Evolutionary conservation across 2,888 invertebrate species (phyloP).

Genomic region (Herminia tarsipennalis): DNA sequence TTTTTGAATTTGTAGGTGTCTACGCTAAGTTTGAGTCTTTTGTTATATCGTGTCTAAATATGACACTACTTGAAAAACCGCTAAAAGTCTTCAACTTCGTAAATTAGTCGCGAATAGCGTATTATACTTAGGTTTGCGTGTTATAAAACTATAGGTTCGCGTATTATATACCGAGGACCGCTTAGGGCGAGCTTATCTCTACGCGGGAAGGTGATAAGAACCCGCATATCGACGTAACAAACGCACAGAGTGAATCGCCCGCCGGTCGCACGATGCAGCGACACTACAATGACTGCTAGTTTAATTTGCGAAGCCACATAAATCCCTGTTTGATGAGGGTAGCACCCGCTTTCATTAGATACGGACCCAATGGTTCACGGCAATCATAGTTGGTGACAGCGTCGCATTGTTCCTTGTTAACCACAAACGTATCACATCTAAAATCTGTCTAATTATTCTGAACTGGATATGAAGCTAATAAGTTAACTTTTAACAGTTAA

Average conservation of each 20-base stretch:
- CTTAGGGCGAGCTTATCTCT: slow-evolving; percentile 60
- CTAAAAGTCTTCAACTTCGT: slow-evolving; percentile 23
- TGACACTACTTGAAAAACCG: no score
- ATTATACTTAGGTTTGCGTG: no score
- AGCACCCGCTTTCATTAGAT: slow-evolving; percentile 57
- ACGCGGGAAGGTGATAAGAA: slow-evolving; percentile 49
- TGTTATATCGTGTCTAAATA: no score
- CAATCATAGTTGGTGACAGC: slow-evolving; percentile 39
- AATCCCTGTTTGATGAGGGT: slow-evolving; percentile 65
- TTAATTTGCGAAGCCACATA: slow-evolving; percentile 64
- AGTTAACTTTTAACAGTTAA: no score
- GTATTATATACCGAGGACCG: no score
- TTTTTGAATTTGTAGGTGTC: no score
- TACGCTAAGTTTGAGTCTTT: no score
- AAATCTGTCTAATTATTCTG: slow-evolving; percentile 9
- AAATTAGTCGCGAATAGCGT: slow-evolving; percentile 38
- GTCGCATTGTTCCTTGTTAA: slow-evolving; percentile 27
- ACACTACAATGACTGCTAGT: slow-evolving; percentile 51
- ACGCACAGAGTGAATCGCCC: slow-evolving; percentile 16
- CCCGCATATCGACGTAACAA: slow-evolving; percentile 57
- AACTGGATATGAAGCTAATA: no score
- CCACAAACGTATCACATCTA: slow-evolving; percentile 19
- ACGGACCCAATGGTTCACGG: slow-evolving; percentile 44
- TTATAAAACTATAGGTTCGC: no score
- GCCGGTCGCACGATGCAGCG: slow-evolving; percentile 32